Percentiles rank a stretch among this genome's conserved stretches.
Conservation (phyloP, 1,140 invertebrate genomes). For the Oscheius sp. region DNA sequence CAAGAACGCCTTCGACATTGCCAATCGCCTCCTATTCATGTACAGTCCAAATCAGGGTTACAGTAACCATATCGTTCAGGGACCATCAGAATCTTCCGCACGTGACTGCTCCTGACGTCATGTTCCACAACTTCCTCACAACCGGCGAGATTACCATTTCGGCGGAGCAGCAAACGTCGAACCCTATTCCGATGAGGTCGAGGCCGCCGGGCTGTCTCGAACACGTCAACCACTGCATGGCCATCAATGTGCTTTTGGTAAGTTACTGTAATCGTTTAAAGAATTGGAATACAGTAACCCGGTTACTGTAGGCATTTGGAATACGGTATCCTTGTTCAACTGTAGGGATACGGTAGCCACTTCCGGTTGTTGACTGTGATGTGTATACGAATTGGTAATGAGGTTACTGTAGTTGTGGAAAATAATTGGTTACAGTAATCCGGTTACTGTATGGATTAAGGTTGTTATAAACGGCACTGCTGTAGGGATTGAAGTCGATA, state of each 20-base stretch:
- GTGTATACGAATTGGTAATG: too few species aligned
- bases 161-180: conserved; percentile 10
- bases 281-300: neutral
- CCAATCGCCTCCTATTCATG: conserved; percentile 43
- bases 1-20: conserved; percentile 32
- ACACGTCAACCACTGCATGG: conserved; percentile 44
- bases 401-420: too few species aligned
- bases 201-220: neutral
- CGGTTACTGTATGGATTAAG: too few species aligned
- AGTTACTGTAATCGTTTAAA: neutral
- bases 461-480: too few species aligned
- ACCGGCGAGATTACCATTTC: conserved; percentile 23
- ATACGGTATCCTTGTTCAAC: too few species aligned
- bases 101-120: conserved; percentile 17
- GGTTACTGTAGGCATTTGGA: too few species aligned
- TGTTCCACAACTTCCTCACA: conserved; percentile 35
- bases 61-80: conserved; percentile 16
- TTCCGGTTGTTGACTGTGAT: too few species aligned
- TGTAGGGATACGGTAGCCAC: too few species aligned
- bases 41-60: conserved; percentile 18
- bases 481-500: too few species aligned
- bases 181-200: conserved; percentile 31
- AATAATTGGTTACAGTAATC: too few species aligned
- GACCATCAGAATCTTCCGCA: conserved; percentile 34
- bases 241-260: conserved; percentile 43